Evolutionary conservation across 2,888 invertebrate genomes (phyloP).

Genomic region (Limenitis camilla): DNA sequence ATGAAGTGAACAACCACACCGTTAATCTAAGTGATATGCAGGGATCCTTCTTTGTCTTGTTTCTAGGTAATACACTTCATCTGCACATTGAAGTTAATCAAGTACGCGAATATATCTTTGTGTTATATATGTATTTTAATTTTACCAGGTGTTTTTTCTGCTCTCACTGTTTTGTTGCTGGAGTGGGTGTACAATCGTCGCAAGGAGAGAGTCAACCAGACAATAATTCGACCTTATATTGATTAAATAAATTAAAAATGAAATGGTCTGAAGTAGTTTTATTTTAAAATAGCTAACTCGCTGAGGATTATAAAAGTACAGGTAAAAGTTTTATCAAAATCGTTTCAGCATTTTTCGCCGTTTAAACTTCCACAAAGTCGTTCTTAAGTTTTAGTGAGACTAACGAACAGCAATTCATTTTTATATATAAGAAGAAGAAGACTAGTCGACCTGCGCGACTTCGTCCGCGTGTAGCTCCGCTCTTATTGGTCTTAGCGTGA

Average conservation of each 20-base stretch:
- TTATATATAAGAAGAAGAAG: too few relatives aligned
- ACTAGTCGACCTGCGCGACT: too few relatives aligned
- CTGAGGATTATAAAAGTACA: too few relatives aligned
- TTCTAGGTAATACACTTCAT: conserved; percentile 76
- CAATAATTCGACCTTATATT: conserved; percentile 61
- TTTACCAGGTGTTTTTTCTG: conserved; percentile 51
- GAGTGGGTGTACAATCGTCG: conserved; percentile 53
- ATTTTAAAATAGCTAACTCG: too few relatives aligned
- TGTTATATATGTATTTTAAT: background rate
- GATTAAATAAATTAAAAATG: conserved; percentile 37
- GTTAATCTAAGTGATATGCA: conserved; percentile 94
- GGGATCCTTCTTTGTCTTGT: conserved; percentile 90
- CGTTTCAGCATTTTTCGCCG: too few relatives aligned
- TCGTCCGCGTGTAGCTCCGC: too few relatives aligned
- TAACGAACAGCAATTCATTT: too few relatives aligned
- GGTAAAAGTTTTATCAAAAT: too few relatives aligned
- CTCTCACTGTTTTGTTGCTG: conserved; percentile 45
- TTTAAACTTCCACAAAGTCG: too few relatives aligned
- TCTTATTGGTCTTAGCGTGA: too few relatives aligned
- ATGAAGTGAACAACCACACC: conserved; percentile 88
- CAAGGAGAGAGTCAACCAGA: conserved; percentile 45
- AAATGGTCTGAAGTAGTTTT: background rate
- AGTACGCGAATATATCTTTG: background rate
- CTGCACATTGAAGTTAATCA: background rate
- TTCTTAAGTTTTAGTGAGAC: too few relatives aligned